These are phyloP conservation scores for Phyto melanocephala DNA, from an alignment of 2,888 invertebrate genomes.

Conservation along the genomic window DNA sequence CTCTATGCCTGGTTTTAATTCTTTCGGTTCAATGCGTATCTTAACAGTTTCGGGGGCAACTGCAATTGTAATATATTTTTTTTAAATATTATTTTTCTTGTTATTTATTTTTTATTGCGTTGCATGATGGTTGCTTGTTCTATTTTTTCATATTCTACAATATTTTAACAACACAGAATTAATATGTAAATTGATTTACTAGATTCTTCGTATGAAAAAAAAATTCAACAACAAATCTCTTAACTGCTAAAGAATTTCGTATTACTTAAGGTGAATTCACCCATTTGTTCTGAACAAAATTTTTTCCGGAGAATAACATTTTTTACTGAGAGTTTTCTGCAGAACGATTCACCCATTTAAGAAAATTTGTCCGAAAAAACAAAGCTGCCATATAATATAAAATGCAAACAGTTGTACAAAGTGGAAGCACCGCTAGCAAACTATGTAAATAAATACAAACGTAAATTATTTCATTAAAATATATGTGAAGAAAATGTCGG, in stretches of 20 bases:
- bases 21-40: slow-evolving; percentile 89
- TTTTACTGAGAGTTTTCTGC: too few species aligned
- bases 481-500: slow-evolving; percentile 96
- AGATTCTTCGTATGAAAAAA: not conserved
- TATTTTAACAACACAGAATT: slow-evolving; percentile 23
- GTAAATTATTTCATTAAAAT: too few species aligned
- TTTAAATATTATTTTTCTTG: not conserved
- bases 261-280: too few species aligned
- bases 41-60: slow-evolving; percentile 94
- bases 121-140: not conserved
- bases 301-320: too few species aligned
- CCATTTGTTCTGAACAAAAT: too few species aligned
- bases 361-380: too few species aligned
- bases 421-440: too few species aligned
- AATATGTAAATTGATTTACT: slow-evolving; percentile 47
- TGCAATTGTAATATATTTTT: slow-evolving; percentile 75
- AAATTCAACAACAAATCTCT: too few species aligned
- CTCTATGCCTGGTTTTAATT: slow-evolving; percentile 88
- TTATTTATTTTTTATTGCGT: not conserved
- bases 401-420: too few species aligned
- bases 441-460: too few species aligned
- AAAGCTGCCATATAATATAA: too few species aligned
- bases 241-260: not conserved
- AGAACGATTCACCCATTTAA: too few species aligned
- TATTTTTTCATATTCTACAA: not conserved